phyloP scores from a whole-genome alignment of 2,113 vertebrate genomes.

The Jacana jacana region DNA sequence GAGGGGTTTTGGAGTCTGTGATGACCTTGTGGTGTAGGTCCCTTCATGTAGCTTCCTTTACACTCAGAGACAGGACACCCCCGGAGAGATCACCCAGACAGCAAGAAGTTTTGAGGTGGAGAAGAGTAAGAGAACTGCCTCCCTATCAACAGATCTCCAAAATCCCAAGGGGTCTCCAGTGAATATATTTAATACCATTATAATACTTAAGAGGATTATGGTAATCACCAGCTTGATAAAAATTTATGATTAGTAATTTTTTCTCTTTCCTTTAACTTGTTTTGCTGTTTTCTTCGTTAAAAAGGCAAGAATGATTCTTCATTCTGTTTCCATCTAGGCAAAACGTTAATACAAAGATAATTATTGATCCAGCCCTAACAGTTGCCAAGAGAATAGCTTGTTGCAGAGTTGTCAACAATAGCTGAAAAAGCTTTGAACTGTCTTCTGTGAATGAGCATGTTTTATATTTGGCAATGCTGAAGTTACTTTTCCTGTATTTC shows the following conservation, averaged over 20 bases:
- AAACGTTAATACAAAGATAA: not conserved
- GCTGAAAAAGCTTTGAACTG: not conserved
- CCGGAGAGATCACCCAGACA: not conserved
- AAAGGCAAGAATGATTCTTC: not conserved
- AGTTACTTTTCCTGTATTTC: not conserved
- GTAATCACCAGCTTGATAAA: not conserved
- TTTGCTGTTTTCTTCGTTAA: not conserved
- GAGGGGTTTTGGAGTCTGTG: not conserved
- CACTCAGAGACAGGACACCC: not conserved
- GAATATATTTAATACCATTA: not conserved
- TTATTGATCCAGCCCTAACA: not conserved
- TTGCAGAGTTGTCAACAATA: not conserved
- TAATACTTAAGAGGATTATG: not conserved
- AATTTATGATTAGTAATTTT: not conserved
- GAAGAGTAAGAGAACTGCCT: not conserved
- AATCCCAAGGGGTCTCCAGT: fast-evolving
- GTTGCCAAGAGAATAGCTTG: not conserved
- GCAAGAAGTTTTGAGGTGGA: not conserved
- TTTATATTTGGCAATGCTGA: not conserved
- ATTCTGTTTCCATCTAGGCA: not conserved
- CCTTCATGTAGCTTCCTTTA: not conserved
- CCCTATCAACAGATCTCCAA: not conserved
- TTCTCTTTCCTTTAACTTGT: not conserved
- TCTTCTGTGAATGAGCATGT: not conserved
- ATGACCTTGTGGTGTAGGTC: not conserved